Percentiles rank a stretch among this genome's conserved stretches.
Evolutionary conservation across 1,140 invertebrate species (phyloP).

Genomic region (Ceratina japonica): DNA sequence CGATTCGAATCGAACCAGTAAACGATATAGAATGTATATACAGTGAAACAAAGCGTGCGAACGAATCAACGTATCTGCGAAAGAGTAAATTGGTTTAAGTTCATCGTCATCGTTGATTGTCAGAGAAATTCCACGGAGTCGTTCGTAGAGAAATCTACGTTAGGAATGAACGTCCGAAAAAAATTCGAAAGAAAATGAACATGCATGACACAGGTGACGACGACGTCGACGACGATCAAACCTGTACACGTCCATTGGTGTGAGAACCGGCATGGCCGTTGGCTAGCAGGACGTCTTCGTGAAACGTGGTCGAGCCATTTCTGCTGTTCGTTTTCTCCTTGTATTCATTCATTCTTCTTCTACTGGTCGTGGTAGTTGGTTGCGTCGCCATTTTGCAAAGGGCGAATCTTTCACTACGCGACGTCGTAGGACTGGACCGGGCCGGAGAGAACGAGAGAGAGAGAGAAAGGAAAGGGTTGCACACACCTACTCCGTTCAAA

Average conservation of each 20-base stretch:
- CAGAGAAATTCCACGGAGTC: no score
- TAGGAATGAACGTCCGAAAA: no score
- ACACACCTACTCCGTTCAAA: background rate
- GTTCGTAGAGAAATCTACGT: no score
- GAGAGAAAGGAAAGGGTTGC: background rate
- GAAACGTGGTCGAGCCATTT: constrained; percentile 26
- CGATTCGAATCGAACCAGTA: background rate
- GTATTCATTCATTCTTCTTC: constrained; percentile 16
- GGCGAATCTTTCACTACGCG: constrained; percentile 23
- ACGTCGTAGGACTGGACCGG: background rate
- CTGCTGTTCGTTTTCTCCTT: constrained; percentile 20
- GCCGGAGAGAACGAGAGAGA: background rate
- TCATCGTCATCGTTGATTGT: no score
- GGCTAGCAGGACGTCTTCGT: constrained; percentile 35
- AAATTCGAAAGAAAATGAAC: no score
- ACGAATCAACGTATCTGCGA: background rate
- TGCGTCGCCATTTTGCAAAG: constrained; percentile 41
- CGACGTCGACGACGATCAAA: constrained; percentile 28
- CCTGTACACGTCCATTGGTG: constrained; percentile 57
- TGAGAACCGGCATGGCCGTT: constrained; percentile 54
- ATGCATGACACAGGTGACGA: no score
- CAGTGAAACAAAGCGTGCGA: background rate
- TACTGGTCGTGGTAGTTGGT: constrained; percentile 6
- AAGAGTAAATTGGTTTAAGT: no score
- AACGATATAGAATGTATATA: background rate